Percentiles rank a stretch among this genome's conserved stretches.
Evolutionary conservation across 2,888 invertebrate species (phyloP).

Genomic region (Anorthoa munda): DNA sequence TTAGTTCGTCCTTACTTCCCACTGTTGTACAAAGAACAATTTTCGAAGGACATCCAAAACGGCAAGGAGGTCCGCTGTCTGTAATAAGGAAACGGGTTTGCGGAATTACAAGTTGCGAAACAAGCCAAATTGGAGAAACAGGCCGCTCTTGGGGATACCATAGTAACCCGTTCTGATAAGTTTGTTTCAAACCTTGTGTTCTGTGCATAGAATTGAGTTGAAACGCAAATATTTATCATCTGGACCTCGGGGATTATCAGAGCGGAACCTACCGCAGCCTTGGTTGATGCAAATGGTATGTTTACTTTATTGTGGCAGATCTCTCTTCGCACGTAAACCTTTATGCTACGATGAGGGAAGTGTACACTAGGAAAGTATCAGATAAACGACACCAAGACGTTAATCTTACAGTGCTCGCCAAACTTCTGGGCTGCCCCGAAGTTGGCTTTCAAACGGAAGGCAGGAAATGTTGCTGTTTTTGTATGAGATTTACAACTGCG

Average conservation of each 20-base stretch:
- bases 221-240: conserved; percentile 63
- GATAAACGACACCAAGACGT: neutral
- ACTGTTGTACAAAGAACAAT: conserved; percentile 55
- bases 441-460: too few relatives aligned
- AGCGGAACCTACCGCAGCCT: conserved; percentile 76
- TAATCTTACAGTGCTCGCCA: too few relatives aligned
- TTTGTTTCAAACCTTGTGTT: conserved; percentile 43
- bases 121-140: conserved; percentile 51
- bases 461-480: too few relatives aligned
- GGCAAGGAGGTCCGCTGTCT: conserved; percentile 31
- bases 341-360: conserved; percentile 32
- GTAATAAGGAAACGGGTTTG: conserved; percentile 55
- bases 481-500: too few relatives aligned
- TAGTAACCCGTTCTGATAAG: conserved; percentile 41
- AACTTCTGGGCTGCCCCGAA: too few relatives aligned
- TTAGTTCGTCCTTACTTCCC: conserved; percentile 46
- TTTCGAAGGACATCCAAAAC: conserved; percentile 54
- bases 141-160: conserved; percentile 42
- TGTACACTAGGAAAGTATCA: conserved; percentile 19
- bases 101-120: conserved; percentile 59
- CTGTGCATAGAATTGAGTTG: conserved; percentile 44
- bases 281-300: conserved; percentile 66
- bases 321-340: conserved; percentile 56
- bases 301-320: conserved; percentile 58
- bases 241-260: conserved; percentile 76